A percentile compares a stretch with the other conserved stretches of the same genome.
These are phyloP conservation scores for Dolichotis patagonum DNA, from an alignment of 2,113 vertebrate species.

Conservation along the genomic window DNA sequence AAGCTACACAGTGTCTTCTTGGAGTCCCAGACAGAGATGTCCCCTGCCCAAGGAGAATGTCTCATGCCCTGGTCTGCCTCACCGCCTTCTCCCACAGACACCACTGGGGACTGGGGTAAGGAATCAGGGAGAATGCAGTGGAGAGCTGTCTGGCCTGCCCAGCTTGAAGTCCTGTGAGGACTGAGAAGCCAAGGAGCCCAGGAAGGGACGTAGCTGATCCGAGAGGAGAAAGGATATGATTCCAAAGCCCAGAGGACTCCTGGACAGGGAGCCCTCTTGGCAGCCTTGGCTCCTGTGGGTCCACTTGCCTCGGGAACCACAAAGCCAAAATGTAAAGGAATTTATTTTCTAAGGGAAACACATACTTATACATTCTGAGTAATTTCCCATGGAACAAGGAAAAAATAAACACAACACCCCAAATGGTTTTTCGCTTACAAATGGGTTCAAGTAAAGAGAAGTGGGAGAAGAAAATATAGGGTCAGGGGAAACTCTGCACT, in stretches of 20 bases:
- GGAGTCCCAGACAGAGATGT: not conserved
- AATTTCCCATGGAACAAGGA: slow-evolving; percentile 82
- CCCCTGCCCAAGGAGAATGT: not conserved
- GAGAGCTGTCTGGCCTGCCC: not conserved
- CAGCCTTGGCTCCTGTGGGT: slow-evolving; percentile 77
- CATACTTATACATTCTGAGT: slow-evolving; percentile 83
- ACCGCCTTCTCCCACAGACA: not conserved
- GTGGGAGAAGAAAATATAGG: slow-evolving; percentile 71
- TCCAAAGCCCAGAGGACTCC: slow-evolving; percentile 5
- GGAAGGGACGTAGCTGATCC: not conserved
- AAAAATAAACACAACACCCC: slow-evolving; percentile 74
- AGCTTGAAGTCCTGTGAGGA: not conserved
- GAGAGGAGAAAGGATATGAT: not conserved
- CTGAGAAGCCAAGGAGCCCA: not conserved
- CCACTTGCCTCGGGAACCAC: slow-evolving; percentile 75
- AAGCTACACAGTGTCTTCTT: not conserved
- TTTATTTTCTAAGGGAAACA: slow-evolving; percentile 80
- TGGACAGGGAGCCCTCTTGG: slow-evolving; percentile 66
- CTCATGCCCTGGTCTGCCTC: not conserved
- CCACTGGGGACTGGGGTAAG: not conserved
- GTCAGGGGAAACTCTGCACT: slow-evolving; percentile 40
- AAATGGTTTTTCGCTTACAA: slow-evolving; percentile 74
- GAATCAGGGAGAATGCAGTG: not conserved
- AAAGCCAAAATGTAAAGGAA: slow-evolving; percentile 84
- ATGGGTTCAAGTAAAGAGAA: slow-evolving; percentile 68